Evolutionary conservation across 2,888 invertebrate species (phyloP).

Genomic region (Folsomia candida): DNA sequence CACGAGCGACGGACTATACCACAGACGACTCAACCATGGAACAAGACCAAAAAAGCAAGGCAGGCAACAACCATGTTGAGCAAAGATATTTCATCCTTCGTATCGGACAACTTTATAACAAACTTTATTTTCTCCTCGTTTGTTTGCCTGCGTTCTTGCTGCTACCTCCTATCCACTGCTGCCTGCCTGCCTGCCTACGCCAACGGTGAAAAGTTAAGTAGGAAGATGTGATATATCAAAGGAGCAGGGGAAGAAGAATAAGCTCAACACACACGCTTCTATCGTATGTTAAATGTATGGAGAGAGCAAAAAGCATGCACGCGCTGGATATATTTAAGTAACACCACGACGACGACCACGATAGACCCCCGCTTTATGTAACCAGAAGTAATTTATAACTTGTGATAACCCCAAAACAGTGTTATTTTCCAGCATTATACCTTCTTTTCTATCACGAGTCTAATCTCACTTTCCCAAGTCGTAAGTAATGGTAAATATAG

Average conservation of each 20-base stretch:
- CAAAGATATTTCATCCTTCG: background rate
- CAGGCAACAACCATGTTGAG: background rate
- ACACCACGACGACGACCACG: background rate
- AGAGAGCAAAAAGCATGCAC: too few species aligned
- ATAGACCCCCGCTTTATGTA: background rate
- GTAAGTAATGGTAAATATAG: background rate
- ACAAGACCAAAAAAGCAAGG: background rate
- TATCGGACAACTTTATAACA: background rate
- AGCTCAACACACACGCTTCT: background rate
- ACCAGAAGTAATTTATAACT: slow-evolving; percentile 7
- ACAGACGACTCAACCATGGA: too few species aligned
- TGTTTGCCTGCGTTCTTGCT: background rate
- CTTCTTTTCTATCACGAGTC: background rate
- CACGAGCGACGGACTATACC: background rate
- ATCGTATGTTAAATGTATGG: too few species aligned
- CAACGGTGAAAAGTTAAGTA: background rate
- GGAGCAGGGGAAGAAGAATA: background rate
- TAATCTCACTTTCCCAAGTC: background rate
- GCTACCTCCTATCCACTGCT: too few species aligned
- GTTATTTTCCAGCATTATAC: background rate
- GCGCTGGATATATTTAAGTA: too few species aligned
- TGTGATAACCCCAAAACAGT: slow-evolving; percentile 11
- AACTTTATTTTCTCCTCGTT: slow-evolving; percentile 6
- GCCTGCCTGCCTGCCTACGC: too few species aligned
- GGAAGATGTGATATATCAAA: background rate